phyloP scores from a whole-genome alignment of 2,797 vertebrate genomes.

The Gymnoscopelus braueri region DNA sequence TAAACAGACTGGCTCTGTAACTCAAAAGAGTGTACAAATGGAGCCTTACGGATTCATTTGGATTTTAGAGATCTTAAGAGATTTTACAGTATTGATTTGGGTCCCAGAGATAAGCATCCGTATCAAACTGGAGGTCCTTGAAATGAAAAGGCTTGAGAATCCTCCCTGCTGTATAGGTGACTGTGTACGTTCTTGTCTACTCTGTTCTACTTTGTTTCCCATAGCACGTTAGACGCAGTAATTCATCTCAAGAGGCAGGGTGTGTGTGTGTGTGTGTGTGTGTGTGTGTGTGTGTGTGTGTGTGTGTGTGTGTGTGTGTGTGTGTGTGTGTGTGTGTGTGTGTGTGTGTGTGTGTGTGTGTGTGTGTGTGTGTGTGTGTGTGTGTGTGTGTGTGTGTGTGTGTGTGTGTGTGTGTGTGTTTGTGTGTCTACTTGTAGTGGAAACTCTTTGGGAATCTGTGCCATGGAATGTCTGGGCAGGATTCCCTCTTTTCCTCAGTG shows the following conservation, averaged over 20 bases:
- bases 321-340: conserved; percentile 19
- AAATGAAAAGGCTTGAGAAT: no score
- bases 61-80: no score
- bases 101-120: no score
- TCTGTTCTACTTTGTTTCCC: conserved; percentile 46
- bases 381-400: conserved; percentile 6
- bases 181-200: conserved; percentile 16
- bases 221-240: conserved; percentile 52
- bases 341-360: conserved; percentile 6
- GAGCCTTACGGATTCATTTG: no score
- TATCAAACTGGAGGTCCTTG: no score
- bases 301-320: conserved; percentile 9
- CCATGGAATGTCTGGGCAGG: conserved; percentile 78
- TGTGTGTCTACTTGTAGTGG: conserved; percentile 65
- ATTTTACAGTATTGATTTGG: no score
- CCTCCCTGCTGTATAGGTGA: background rate
- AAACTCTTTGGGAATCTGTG: conserved; percentile 75
- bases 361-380: conserved; percentile 13
- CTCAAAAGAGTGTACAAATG: no score
- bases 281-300: conserved; percentile 10
- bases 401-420: conserved; percentile 19
- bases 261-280: conserved; percentile 13
- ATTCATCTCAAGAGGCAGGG: conserved; percentile 46
- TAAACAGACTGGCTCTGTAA: no score
- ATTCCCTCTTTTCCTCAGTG: conserved; percentile 72